Evolutionary conservation across 2,113 vertebrate species (phyloP).

Genomic region (Sander vitreus): DNA sequence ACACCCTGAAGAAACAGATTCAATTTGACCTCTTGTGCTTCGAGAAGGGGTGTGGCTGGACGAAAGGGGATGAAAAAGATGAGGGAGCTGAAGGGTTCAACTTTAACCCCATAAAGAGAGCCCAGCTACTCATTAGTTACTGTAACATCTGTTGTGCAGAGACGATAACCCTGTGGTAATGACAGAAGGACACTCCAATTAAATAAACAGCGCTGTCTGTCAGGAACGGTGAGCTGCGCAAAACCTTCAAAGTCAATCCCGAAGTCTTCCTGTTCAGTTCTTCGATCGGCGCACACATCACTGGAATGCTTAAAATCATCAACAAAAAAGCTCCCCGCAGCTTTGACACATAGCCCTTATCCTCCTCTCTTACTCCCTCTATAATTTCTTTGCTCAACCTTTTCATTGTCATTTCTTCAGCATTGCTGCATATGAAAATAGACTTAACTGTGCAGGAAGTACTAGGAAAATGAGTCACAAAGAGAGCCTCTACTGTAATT

Average conservation of each 20-base stretch:
- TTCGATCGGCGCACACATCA: slow-evolving; percentile 23
- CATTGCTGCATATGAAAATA: slow-evolving; percentile 22
- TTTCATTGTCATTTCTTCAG: slow-evolving; percentile 52
- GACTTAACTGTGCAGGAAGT: slow-evolving; percentile 31
- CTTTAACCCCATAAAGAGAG: slow-evolving; percentile 86
- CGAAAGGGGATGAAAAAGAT: slow-evolving; percentile 45
- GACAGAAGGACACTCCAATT: slow-evolving; percentile 80
- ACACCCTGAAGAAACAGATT: slow-evolving; percentile 55
- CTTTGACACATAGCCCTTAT: slow-evolving; percentile 21
- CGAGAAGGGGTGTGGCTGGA: slow-evolving; percentile 60
- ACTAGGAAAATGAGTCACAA: slow-evolving; percentile 47
- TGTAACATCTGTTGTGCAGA: slow-evolving; percentile 84
- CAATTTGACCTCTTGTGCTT: slow-evolving; percentile 76
- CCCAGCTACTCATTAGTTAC: slow-evolving; percentile 84
- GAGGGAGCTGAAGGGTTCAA: slow-evolving; percentile 76
- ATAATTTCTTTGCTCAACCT: slow-evolving; percentile 51
- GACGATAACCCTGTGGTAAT: slow-evolving; percentile 80
- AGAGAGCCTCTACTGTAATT: slow-evolving; percentile 43
- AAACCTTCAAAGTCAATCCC: slow-evolving; percentile 64
- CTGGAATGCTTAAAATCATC: slow-evolving; percentile 55
- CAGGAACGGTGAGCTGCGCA: slow-evolving; percentile 61
- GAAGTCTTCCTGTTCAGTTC: slow-evolving; percentile 45
- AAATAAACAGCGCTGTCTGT: slow-evolving; percentile 79
- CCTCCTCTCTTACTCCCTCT: slow-evolving; percentile 23
- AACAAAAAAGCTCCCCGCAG: slow-evolving; percentile 17